phyloP scores from a whole-genome alignment of 2,888 invertebrate genomes.

The Apodemia duryi region DNA sequence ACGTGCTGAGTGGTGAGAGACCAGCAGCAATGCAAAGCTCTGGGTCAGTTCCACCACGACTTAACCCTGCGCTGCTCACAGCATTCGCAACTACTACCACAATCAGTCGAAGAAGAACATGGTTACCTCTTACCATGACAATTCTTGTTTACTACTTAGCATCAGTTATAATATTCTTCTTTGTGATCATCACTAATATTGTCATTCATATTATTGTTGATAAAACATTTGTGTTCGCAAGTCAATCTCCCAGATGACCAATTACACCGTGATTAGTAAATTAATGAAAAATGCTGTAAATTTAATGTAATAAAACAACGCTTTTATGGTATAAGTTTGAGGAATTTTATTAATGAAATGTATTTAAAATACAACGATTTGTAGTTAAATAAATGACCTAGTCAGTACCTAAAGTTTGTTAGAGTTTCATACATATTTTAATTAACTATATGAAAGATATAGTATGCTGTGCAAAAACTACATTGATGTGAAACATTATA shows the following conservation, averaged over 20 bases:
- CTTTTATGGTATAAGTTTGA: slow-evolving; percentile 31
- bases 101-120: slow-evolving; percentile 35
- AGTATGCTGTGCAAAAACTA: background rate
- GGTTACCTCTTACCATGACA: slow-evolving; percentile 39
- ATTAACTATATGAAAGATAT: slow-evolving; percentile 19
- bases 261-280: slow-evolving; percentile 26
- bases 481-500: background rate
- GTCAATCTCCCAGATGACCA: slow-evolving; percentile 56
- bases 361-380: slow-evolving; percentile 51
- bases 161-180: slow-evolving; percentile 37
- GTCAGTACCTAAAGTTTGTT: slow-evolving; percentile 7
- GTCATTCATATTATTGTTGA: slow-evolving; percentile 32
- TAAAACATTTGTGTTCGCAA: slow-evolving; percentile 27
- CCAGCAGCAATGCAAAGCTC: slow-evolving; percentile 83
- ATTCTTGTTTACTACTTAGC: slow-evolving; percentile 41
- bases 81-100: slow-evolving; percentile 51
- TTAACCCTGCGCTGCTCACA: slow-evolving; percentile 52
- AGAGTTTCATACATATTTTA: slow-evolving; percentile 6
- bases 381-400: slow-evolving; percentile 20
- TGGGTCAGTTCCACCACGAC: slow-evolving; percentile 54
- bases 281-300: slow-evolving; percentile 24
- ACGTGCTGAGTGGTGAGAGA: slow-evolving; percentile 88
- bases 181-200: slow-evolving; percentile 31
- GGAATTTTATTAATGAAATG: slow-evolving; percentile 34
- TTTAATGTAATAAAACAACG: slow-evolving; percentile 27